Percentiles rank a stretch among this genome's conserved stretches.
These are phyloP conservation scores for Esox masquinongy DNA, from an alignment of 2,797 vertebrate species.

Conservation along the genomic window DNA sequence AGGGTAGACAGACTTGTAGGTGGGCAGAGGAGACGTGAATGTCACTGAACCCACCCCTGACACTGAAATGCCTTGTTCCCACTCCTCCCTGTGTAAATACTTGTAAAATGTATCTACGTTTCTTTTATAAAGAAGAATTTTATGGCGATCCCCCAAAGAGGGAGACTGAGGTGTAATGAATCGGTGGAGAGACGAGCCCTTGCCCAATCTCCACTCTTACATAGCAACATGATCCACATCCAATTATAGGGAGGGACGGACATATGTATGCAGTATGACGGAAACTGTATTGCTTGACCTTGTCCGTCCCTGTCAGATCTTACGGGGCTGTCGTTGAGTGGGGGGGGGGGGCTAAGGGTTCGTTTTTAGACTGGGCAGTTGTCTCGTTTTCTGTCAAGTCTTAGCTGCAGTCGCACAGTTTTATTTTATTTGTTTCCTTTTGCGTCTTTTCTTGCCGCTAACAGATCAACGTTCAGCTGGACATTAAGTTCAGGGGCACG, in stretches of 20 bases:
- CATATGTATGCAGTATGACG: not conserved
- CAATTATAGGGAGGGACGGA: not conserved
- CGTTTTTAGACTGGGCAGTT: conserved; percentile 11
- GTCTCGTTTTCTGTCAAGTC: conserved; percentile 21
- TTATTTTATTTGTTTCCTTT: conserved; percentile 25
- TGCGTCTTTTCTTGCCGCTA: conserved; percentile 20
- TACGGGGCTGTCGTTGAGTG: not conserved
- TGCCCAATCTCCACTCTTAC: conserved; percentile 21
- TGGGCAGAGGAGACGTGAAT: conserved; percentile 43
- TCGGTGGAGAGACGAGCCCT: conserved; percentile 39
- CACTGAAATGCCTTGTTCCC: conserved; percentile 59
- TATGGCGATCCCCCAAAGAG: conserved; percentile 65
- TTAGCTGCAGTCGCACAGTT: conserved; percentile 22
- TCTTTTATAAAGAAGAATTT: conserved; percentile 85
- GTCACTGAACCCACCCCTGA: conserved; percentile 7
- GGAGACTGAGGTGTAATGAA: conserved; percentile 49
- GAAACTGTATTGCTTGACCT: not conserved
- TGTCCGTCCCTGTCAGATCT: not conserved
- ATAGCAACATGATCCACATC: too few species aligned
- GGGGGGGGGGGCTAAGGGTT: not conserved
- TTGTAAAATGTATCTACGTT: conserved; percentile 74
- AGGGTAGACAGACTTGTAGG: conserved; percentile 41
- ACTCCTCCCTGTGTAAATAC: conserved; percentile 63
- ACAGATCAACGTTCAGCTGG: conserved; percentile 15
- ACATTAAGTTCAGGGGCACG: not conserved